Conservation (phyloP, 2,888 invertebrate species). For the Ctena decussata region DNA sequence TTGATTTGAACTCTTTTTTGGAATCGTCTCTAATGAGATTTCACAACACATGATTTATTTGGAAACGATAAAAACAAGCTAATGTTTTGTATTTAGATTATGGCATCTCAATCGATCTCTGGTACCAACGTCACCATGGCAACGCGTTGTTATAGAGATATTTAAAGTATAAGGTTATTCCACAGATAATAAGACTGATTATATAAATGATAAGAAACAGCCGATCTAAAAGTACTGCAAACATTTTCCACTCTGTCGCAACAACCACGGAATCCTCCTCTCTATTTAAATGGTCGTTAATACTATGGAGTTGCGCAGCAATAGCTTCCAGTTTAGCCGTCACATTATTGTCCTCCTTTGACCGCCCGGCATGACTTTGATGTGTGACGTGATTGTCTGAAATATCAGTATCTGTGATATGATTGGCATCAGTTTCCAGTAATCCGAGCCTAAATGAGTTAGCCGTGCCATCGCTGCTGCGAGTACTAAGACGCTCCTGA, state of each 20-base stretch:
- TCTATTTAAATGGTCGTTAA: background rate
- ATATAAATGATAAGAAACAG: conserved; percentile 53
- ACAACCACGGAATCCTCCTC: background rate
- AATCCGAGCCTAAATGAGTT: background rate
- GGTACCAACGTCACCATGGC: too few species aligned
- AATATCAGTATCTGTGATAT: too few species aligned
- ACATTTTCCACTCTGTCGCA: conserved; percentile 51
- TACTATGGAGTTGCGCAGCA: background rate
- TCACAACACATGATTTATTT: too few species aligned
- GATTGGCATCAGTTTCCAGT: too few species aligned
- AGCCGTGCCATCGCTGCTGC: background rate
- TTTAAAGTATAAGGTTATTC: background rate
- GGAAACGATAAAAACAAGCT: too few species aligned
- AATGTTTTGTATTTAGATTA: too few species aligned
- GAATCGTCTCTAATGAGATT: too few species aligned
- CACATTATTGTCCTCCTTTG: background rate
- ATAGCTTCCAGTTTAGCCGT: background rate
- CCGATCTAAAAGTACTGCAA: conserved; percentile 59
- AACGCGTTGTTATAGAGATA: background rate
- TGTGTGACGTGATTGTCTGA: too few species aligned
- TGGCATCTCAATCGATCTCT: too few species aligned
- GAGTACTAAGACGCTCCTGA: background rate
- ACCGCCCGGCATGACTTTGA: too few species aligned
- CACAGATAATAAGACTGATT: conserved; percentile 20
- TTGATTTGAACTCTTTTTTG: too few species aligned